Base-by-base conservation (phyloP, 2,888 invertebrate genomes). In the Trichogramma dendrolimi region DNA sequence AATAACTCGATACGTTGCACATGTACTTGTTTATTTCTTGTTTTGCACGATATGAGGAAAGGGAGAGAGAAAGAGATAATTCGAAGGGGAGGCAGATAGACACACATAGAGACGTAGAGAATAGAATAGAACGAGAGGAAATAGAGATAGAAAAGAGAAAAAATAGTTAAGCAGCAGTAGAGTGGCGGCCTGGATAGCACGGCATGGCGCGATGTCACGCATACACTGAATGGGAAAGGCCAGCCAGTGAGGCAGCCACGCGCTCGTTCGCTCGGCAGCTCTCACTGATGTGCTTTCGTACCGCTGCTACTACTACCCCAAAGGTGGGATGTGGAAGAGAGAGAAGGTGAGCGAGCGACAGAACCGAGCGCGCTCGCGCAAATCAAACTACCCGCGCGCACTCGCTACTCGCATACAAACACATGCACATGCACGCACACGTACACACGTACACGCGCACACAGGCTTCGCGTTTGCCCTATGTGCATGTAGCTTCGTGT, bases 301-400 rank as follows among this genome's bases (percentile, higher is more conserved):
- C 50, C 7, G 50, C 27, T 27, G 27, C 27, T 2, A 27, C 27
- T 27, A 50, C 50, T 41, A 41, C 41, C 46, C 38, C 44, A 10
- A 8, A 42, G n/a, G 44, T 27, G 4, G 14, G 11, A 4, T n/a
- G 49, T 8, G 11, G 49, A 14, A 38, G 49, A 14, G 14, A 27
- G 27, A 38, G 49, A 38, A n/a, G 65, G 61, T 60, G 68, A 67
- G 70, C 68, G 68, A 69, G 68, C 62, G 62, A 67, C 66, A 69
- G 61, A 67, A 55, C 44, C 55, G 58, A 65, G 58, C 65, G 64
- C 67, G 70, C 67, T 71, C 70, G 72, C 70, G 69, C 71, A 68
- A 73, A 71, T 72, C 73, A 71, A 71, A 69, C 70, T 70, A 71
- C 70, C 72, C 72, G 72, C 53, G 41, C 58, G 51, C 41, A 14